phyloP scores from a whole-genome alignment of 2,113 vertebrate species.

The Spilogale gracilis region DNA sequence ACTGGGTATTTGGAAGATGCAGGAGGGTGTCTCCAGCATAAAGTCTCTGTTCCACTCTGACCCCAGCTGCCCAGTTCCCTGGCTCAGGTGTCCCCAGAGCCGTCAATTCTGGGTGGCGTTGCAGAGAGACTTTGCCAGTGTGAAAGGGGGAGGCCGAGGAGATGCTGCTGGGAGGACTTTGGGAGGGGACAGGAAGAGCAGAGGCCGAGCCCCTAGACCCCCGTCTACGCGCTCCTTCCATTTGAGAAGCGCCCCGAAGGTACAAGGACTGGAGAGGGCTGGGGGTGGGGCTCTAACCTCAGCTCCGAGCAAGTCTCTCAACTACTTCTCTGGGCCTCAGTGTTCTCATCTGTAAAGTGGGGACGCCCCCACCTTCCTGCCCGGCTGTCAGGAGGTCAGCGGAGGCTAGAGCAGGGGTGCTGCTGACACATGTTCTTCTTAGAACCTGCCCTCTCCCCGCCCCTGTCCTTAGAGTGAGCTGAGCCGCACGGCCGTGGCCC shows the following conservation, averaged over 20 bases:
- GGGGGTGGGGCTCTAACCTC: fast-evolving
- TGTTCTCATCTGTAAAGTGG: not conserved
- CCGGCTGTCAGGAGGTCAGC: fast-evolving
- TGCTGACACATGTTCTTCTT: fast-evolving
- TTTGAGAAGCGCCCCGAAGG: not conserved
- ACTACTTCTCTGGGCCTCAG: not conserved
- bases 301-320: fast-evolving
- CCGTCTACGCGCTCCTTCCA: fast-evolving
- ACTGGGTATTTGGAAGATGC: fast-evolving
- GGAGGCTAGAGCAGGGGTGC: not conserved
- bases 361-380: fast-evolving
- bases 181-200: not conserved
- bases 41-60: not conserved
- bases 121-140: not conserved
- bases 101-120: fast-evolving
- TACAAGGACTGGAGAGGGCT: fast-evolving
- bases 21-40: fast-evolving
- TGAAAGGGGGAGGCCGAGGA: fast-evolving
- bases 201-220: not conserved
- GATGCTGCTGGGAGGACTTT: fast-evolving
- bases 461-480: not conserved
- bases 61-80: not conserved
- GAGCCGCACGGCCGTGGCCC: fast-evolving
- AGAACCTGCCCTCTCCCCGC: too few relatives aligned
- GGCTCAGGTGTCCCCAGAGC: fast-evolving